Evolutionary conservation across 1,140 invertebrate species (phyloP), one percentile per base, ranked within the genome.

Genomic region (Nasonia giraulti): DNA sequence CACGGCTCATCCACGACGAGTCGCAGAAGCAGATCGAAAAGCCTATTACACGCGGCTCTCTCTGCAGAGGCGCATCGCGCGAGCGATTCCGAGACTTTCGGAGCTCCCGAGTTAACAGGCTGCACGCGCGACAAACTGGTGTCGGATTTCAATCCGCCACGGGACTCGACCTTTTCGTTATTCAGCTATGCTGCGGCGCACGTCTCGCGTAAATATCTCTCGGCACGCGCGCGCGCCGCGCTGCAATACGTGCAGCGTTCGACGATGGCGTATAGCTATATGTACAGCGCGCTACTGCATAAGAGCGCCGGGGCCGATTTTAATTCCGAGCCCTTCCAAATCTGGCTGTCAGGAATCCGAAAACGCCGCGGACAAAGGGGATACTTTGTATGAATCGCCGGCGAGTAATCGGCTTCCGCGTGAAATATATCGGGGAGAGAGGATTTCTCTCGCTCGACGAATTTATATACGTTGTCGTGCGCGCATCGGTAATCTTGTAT

Each of bases 71-170:
- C 27, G 1, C 27, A 27, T 27, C 27, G 27, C 27, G 27, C 27
- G 27, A 27, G 27, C 27, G 27, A 27, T 27, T 27, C 27, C 27
- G 27, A 27, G 27, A 62, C 55, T 62, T 62, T 62, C 55, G 55
- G 14, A 3, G 14, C 55, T 62, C 27, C 27, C 55, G 17, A 62
- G 20, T 62, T 62, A 62, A 62, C 55, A 62, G 55, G 55, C 55
- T 62, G 55, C 20, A 62, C 55, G 33, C 68, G 27, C 23, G 44
- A 37, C n/a, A 69, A 69, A 27, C 62, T 37, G 87, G 87, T 89
- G 87, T 90, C 88, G 84, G 87, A 87, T 90, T 89, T 86, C 86
- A 84, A 88, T 90, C 87, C 86, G 86, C 88, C 77, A 85, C 86
- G 82, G 68, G 10, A 71, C 68, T 62, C 20, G 66, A 14, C n/a